Base-by-base conservation (phyloP, 2,797 vertebrate species). In the Spinus pinus region DNA sequence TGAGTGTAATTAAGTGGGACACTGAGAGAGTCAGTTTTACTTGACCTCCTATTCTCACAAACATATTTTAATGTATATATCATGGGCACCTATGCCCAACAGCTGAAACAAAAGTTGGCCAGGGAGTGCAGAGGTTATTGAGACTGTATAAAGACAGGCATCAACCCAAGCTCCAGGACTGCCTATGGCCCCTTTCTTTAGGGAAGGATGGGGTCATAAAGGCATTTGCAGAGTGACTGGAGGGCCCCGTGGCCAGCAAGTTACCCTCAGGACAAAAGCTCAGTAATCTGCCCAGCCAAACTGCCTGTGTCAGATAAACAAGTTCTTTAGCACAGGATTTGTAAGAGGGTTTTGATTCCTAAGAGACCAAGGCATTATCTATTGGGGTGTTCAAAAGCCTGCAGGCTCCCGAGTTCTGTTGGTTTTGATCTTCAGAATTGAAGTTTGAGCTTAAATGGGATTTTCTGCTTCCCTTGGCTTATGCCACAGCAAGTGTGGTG, bases 391-490 rank as follows among this genome's bases (percentile, higher is more conserved):
- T 89, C 49, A 56, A 49, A 87, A 91, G 19, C 66, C 50, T 64
- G 12, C 39, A 86, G 33, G 41, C 16, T 80, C 30, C 31, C 22
- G 56, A 49, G 9, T 69, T 90, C 58, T 61, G 25, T 12, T 57
- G 37, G 33, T 19, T 96, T 85, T 91, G 53, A 64, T 80, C 64
- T 71, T 85, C 49, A 62, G 35, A 94, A 93, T 49, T n/a, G 0
- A 88, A 80, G 16, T 72, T 49, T 69, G 51, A 69, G 21, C 27
- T 85, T 81, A 85, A 62, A 84, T 56, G 37, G 28, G 27, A 73
- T 88, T 86, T 96, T 94, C 71, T 81, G 19, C 37, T 81, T 90
- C 39, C 51, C 3, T 53, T 66, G 41, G 12, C 8, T 85, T 70
- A n/a, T 14, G 28, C 22, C 17, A 41, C 14, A 53, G 49, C 27